phyloP scores from a whole-genome alignment of 2,888 invertebrate genomes.

The Drosophila sordidula region DNA sequence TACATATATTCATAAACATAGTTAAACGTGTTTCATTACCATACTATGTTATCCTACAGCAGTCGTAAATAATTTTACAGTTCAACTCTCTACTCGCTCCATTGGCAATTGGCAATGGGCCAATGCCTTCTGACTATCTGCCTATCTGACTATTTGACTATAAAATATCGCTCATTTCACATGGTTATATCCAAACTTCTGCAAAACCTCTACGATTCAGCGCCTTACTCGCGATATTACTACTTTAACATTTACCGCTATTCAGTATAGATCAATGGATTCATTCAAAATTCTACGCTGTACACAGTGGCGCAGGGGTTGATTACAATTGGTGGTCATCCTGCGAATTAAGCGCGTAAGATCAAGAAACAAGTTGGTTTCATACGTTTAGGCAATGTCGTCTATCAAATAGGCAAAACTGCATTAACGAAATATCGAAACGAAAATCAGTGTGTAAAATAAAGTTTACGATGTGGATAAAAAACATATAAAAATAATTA shows the following conservation, averaged over 20 bases:
- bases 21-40: slow-evolving; percentile 62
- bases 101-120: slow-evolving; percentile 32
- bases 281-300: slow-evolving; percentile 14
- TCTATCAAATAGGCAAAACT: slow-evolving; percentile 62
- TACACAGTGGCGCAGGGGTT: slow-evolving; percentile 27
- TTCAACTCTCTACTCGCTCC: slow-evolving; percentile 47
- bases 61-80: slow-evolving; percentile 77
- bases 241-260: slow-evolving; percentile 70
- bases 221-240: slow-evolving; percentile 40
- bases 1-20: slow-evolving; percentile 60
- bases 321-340: background rate
- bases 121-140: slow-evolving; percentile 30
- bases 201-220: slow-evolving; percentile 32
- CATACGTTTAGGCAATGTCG: slow-evolving; percentile 9
- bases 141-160: slow-evolving; percentile 66
- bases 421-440: slow-evolving; percentile 1
- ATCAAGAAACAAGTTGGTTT: slow-evolving; percentile 2
- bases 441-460: background rate
- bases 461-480: background rate
- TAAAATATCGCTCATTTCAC: slow-evolving; percentile 73
- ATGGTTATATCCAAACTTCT: slow-evolving; percentile 37
- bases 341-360: background rate
- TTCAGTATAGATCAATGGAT: slow-evolving; percentile 41
- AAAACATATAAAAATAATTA: slow-evolving; percentile 17
- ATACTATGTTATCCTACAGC: slow-evolving; percentile 70